Evolutionary conservation across 2,888 invertebrate species (phyloP), one percentile per base, ranked within the genome.

Genomic region (Allacma fusca): DNA sequence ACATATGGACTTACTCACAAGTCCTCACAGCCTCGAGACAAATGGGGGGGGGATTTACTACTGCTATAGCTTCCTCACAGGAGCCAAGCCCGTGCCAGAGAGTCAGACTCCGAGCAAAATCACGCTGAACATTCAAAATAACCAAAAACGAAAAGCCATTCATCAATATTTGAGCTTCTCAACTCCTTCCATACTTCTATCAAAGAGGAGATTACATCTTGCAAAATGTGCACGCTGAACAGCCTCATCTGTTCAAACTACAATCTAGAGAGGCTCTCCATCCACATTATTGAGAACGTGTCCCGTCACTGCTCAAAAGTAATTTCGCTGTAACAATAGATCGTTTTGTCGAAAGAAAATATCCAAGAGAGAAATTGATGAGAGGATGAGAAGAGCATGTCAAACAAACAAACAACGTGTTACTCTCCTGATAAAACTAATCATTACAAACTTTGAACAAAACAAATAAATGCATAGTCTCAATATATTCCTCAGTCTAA

Each of bases 311-410:
- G 50, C 50, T 50, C 50, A 5, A 50, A 50, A 50, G 50, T 50
- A 50, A 50, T 50, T 50, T 50, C 50, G 2, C 2, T 16, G 9
- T 50, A 5, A 50, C 50, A 50, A 50, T 50, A 50, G 50, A 50
- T 19, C 50, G 50, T 50, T 50, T 50, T 50, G 50, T 50, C 50
- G 50, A 13, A 16, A n/a, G 50, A n/a, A 50, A 12, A 50, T 50
- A 50, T 50, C 50, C 50, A 13, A 50, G 50, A 50, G 50, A 50
- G 50, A 50, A 50, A 50, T 50, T 50, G 50, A 50, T 50, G 50
- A n/a, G 50, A 50, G 50, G 50, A 50, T 50, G 50, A 50, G 50
- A 50, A 50, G 50, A 50, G 50, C 50, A 50, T 50, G 50, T 50
- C 50, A 50, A 50, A 50, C 50, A 50, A 40, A 50, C 50, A 50